Evolutionary conservation across 2,113 vertebrate genomes (phyloP), one percentile per base, ranked within the genome.

Genomic region (Aptenodytes patagonicus): DNA sequence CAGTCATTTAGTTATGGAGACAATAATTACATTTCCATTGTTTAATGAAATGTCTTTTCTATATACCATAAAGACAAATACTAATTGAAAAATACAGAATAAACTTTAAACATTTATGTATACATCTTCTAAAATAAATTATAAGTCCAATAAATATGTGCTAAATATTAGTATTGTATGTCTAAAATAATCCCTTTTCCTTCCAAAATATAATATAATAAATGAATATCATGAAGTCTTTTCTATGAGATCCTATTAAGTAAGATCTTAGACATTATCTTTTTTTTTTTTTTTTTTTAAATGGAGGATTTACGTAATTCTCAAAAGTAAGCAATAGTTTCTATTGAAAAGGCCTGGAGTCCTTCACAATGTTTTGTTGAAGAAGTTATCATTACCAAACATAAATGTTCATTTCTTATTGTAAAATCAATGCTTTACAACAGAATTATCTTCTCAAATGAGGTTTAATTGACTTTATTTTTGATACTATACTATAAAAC

Each of bases 111-210:
- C 38, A 40, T 7, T 9, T 62, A 70, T 44, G 3, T 10, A 44
- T 60, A 34, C 0, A 26, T 32, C 11, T 61, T 68, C 29, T 54
- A 57, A 88, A 77, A 85, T 51, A 52, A 77, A 28, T 42, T 36
- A 0, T 9, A 42, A 31, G 7, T 31, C 4, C 7, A 77, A 13
- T 21, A 57, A 51, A 6, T 6, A 1, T 31, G 3, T 62, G 4
- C 2, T 55, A 64, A 34, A 54, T 83, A 46, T 55, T 44, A 79
- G 22, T 11, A 78, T 24, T 28, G 7, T n/a, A 16, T 4, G 24
- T 24, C 17, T 61, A 49, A 61, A 92, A 72, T 1, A 72, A 72
- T 20, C 4, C 1, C 1, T 82, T 89, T 94, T 51, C 4, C 3
- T 42, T 52, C 29, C 17, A 52, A 72, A 68, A 72, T 52, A 34